phyloP scores from a whole-genome alignment of 2,888 invertebrate genomes.

The Mellilla xanthometata region DNA sequence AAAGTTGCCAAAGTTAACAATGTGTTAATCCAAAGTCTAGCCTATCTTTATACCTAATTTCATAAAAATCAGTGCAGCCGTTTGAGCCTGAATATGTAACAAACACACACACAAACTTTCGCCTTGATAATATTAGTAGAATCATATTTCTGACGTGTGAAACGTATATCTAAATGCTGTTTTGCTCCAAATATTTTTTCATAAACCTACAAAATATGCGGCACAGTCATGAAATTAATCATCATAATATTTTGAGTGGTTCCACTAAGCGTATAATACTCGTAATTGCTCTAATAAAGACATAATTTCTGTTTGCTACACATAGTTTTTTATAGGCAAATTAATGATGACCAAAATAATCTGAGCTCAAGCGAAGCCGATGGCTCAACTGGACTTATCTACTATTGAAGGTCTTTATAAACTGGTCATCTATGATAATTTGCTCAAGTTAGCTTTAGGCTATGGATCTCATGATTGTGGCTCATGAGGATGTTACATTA shows the following conservation, averaged over 20 bases:
- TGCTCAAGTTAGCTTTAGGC: slow-evolving; percentile 58
- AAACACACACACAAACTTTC: too few relatives aligned
- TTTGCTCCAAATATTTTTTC: slow-evolving; percentile 7
- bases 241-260: slow-evolving; percentile 33
- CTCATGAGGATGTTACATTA: slow-evolving; percentile 47
- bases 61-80: too few relatives aligned
- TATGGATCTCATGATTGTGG: slow-evolving; percentile 57
- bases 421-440: slow-evolving; percentile 43
- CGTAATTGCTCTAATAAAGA: slow-evolving; percentile 65
- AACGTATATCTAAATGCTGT: too few relatives aligned
- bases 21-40: too few relatives aligned
- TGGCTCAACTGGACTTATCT: neutral
- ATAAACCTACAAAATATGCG: slow-evolving; percentile 12
- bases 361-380: slow-evolving; percentile 31
- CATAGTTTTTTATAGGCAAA: slow-evolving; percentile 44
- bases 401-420: slow-evolving; percentile 34
- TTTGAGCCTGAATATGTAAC: too few relatives aligned
- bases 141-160: too few relatives aligned
- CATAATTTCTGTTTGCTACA: slow-evolving; percentile 58
- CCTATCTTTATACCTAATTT: too few relatives aligned
- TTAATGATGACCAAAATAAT: slow-evolving; percentile 37
- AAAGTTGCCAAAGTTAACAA: too few relatives aligned
- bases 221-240: slow-evolving; percentile 29
- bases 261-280: slow-evolving; percentile 49
- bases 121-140: too few relatives aligned